Evolutionary conservation across 2,888 invertebrate species (phyloP).

Genomic region (Euspilapteryx auroguttella): DNA sequence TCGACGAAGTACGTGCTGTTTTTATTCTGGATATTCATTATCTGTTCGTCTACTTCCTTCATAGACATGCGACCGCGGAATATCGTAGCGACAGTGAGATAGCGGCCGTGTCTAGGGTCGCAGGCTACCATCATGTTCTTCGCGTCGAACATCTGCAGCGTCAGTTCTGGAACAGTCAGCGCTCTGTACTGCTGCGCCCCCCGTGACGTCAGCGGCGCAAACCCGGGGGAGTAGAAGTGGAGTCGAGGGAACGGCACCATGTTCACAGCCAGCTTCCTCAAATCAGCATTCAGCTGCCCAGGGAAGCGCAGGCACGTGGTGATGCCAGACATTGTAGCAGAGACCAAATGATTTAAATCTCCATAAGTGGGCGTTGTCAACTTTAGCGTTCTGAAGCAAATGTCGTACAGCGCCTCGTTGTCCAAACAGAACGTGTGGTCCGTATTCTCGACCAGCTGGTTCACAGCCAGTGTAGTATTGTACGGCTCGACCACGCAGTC

Average conservation of each 20-base stretch:
- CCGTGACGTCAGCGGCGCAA: slow-evolving; percentile 71
- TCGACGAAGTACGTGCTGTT: slow-evolving; percentile 76
- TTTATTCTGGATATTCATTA: slow-evolving; percentile 75
- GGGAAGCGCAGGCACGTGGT: slow-evolving; percentile 42
- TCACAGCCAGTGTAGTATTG: slow-evolving; percentile 67
- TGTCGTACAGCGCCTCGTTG: slow-evolving; percentile 77
- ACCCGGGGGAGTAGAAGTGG: slow-evolving; percentile 61
- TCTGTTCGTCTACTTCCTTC: slow-evolving; percentile 87
- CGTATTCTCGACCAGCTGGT: slow-evolving; percentile 71
- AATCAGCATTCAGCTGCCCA: too few relatives aligned
- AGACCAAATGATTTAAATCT: slow-evolving; percentile 65
- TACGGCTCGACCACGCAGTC: slow-evolving; percentile 69
- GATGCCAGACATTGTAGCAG: slow-evolving; percentile 38
- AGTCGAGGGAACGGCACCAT: too few relatives aligned
- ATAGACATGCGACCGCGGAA: slow-evolving; percentile 91
- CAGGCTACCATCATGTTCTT: slow-evolving; percentile 97
- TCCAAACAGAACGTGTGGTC: slow-evolving; percentile 69
- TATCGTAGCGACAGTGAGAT: slow-evolving; percentile 84
- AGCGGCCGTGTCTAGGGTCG: slow-evolving; percentile 85
- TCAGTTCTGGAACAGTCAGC: slow-evolving; percentile 84
- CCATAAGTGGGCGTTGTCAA: slow-evolving; percentile 74
- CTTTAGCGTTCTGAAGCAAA: slow-evolving; percentile 75
- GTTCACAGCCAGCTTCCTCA: slow-evolving; percentile 37
- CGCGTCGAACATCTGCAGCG: slow-evolving; percentile 88
- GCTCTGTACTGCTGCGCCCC: slow-evolving; percentile 85